Evolutionary conservation across 2,797 vertebrate genomes (phyloP).

Genomic region (Tragelaphus oryx): DNA sequence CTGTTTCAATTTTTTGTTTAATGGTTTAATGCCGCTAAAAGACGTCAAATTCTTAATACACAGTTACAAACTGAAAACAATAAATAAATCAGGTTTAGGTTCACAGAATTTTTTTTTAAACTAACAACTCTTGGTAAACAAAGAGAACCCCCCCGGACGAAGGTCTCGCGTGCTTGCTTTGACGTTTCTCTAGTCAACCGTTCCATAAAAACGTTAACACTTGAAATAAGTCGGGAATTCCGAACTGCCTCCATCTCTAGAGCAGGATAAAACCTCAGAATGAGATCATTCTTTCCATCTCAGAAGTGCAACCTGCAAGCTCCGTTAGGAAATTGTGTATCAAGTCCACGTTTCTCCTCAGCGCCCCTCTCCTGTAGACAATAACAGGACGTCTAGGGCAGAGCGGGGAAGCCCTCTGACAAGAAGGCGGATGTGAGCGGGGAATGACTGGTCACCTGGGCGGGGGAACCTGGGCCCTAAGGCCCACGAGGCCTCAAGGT

Average conservation of each 20-base stretch:
- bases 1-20: background rate
- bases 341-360: background rate
- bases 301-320: background rate
- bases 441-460: background rate
- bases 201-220: background rate
- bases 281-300: background rate
- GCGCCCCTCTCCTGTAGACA: slow-evolving; percentile 15
- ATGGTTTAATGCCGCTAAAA: background rate
- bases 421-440: background rate
- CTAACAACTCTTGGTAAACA: background rate
- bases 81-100: background rate
- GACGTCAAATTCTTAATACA: background rate
- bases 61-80: background rate
- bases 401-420: background rate
- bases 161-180: background rate
- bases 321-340: background rate
- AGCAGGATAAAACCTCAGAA: background rate
- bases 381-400: background rate
- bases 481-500: background rate
- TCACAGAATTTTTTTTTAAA: background rate
- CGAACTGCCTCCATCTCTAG: background rate
- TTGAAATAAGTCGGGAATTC: background rate
- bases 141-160: background rate
- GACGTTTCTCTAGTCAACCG: background rate
- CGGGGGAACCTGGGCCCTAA: background rate